A percentile compares a stretch with the other conserved stretches of the same genome.
phyloP scores from a whole-genome alignment of 1,140 invertebrate genomes.

The Diachasmimorpha longicaudata region DNA sequence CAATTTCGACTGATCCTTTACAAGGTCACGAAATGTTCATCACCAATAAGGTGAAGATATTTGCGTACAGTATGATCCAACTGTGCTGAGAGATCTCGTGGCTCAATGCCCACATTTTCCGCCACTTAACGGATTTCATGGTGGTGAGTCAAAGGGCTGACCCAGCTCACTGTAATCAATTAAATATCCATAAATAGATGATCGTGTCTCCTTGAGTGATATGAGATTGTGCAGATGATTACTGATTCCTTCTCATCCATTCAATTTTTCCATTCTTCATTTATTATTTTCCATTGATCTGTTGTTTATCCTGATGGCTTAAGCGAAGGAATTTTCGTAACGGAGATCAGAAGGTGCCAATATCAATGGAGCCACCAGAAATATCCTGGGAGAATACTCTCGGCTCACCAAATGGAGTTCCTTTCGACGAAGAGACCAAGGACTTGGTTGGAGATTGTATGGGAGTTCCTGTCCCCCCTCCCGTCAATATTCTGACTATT shows the following conservation, averaged over 20 bases:
- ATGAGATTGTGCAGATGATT: neutral
- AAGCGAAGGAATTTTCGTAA: slow-evolving; percentile 26
- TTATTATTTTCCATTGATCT: too few relatives aligned
- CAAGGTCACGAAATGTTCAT: neutral
- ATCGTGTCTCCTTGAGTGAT: neutral
- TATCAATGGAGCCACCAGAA: slow-evolving; percentile 46
- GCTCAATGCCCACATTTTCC: slow-evolving; percentile 52
- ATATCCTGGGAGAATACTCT: slow-evolving; percentile 53
- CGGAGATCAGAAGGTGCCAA: slow-evolving; percentile 28
- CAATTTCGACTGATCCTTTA: too few relatives aligned
- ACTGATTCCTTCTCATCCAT: neutral
- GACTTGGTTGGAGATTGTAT: slow-evolving; percentile 44
- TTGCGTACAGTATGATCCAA: neutral
- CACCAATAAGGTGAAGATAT: neutral
- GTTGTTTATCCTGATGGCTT: too few relatives aligned
- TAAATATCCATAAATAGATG: slow-evolving; percentile 45
- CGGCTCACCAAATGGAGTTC: slow-evolving; percentile 47
- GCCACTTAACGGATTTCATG: slow-evolving; percentile 54
- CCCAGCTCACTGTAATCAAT: slow-evolving; percentile 50
- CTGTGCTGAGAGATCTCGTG: slow-evolving; percentile 27
- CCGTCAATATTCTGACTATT: slow-evolving; percentile 47
- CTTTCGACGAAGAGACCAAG: slow-evolving; percentile 52
- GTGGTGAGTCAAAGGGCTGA: slow-evolving; percentile 46
- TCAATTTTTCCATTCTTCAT: neutral
- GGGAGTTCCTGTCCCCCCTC: slow-evolving; percentile 38